phyloP scores from a whole-genome alignment of 2,113 vertebrate genomes.

The Marmota flaviventris region DNA sequence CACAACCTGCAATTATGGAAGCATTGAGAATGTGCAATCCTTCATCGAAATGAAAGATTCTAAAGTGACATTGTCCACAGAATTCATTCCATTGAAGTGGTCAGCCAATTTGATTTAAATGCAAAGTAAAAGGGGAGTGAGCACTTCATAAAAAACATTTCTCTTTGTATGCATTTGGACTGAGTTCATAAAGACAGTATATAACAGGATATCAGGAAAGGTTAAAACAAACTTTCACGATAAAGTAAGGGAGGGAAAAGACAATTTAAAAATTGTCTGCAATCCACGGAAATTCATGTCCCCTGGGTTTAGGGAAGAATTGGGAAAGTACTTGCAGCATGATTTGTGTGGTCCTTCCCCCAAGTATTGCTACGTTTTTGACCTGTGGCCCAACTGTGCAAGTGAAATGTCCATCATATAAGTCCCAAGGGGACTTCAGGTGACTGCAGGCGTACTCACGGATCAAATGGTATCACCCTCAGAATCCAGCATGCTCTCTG shows the following conservation, averaged over 20 bases:
- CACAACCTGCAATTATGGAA: slow-evolving; percentile 83
- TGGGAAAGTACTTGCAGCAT: slow-evolving; percentile 66
- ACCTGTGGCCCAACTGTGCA: slow-evolving; percentile 78
- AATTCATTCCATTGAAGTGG: slow-evolving; percentile 76
- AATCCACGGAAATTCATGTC: slow-evolving; percentile 24
- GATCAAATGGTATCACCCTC: slow-evolving; percentile 68
- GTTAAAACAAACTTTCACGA: slow-evolving; percentile 60
- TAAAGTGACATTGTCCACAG: slow-evolving; percentile 81
- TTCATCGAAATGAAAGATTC: slow-evolving; percentile 84
- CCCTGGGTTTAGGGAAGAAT: slow-evolving; percentile 46
- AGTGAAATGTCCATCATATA: neutral
- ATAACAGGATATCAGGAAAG: slow-evolving; percentile 59
- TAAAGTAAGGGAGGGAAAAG: slow-evolving; percentile 13
- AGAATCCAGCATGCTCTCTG: slow-evolving; percentile 65
- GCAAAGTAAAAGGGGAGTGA: slow-evolving; percentile 54
- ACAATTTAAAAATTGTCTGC: slow-evolving; percentile 51
- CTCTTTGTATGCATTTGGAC: slow-evolving; percentile 63
- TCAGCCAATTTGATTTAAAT: slow-evolving; percentile 67
- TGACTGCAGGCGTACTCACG: slow-evolving; percentile 19
- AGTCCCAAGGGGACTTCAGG: slow-evolving; percentile 55
- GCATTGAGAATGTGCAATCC: slow-evolving; percentile 78
- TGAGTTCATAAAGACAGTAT: slow-evolving; percentile 66
- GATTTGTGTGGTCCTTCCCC: slow-evolving; percentile 80
- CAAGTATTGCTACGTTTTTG: slow-evolving; percentile 83
- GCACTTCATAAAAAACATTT: slow-evolving; percentile 64